Evolutionary conservation across 2,797 vertebrate genomes (phyloP).

Genomic region (Geotrypetes seraphini): DNA sequence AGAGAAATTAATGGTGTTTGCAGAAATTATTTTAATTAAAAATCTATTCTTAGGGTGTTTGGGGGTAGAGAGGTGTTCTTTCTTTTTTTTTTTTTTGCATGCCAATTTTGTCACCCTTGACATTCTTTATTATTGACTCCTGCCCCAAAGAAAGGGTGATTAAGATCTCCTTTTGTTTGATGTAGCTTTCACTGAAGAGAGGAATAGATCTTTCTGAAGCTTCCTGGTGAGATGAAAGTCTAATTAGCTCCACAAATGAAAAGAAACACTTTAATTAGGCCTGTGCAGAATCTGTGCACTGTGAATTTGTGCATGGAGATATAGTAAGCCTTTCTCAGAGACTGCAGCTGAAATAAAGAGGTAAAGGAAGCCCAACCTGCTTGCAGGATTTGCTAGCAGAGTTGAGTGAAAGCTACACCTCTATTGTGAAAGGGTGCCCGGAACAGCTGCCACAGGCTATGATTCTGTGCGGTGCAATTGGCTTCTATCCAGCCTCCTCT

Average conservation of each 20-base stretch:
- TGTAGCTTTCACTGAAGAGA: conserved; percentile 81
- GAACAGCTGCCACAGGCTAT: conserved; percentile 74
- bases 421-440: conserved; percentile 56
- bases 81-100: conserved; percentile 36
- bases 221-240: conserved; percentile 98
- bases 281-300: conserved; percentile 72
- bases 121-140: conserved; percentile 93
- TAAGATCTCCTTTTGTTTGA: conserved; percentile 83
- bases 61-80: too few species aligned
- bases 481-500: conserved; percentile 76
- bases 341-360: conserved; percentile 77
- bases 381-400: conserved; percentile 61
- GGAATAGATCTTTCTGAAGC: conserved; percentile 91
- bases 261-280: conserved; percentile 97
- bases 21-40: conserved; percentile 69
- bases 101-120: conserved; percentile 65
- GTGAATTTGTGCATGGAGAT: conserved; percentile 94
- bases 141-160: conserved; percentile 80
- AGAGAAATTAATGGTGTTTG: conserved; percentile 68
- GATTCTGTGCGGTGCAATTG: conserved; percentile 63
- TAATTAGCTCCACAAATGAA: conserved; percentile 96
- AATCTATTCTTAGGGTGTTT: conserved; percentile 55
- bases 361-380: conserved; percentile 50
- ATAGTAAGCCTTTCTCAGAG: conserved; percentile 82
- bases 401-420: conserved; percentile 55